phyloP scores from a whole-genome alignment of 2,888 invertebrate genomes.

The Philaethria dido region DNA sequence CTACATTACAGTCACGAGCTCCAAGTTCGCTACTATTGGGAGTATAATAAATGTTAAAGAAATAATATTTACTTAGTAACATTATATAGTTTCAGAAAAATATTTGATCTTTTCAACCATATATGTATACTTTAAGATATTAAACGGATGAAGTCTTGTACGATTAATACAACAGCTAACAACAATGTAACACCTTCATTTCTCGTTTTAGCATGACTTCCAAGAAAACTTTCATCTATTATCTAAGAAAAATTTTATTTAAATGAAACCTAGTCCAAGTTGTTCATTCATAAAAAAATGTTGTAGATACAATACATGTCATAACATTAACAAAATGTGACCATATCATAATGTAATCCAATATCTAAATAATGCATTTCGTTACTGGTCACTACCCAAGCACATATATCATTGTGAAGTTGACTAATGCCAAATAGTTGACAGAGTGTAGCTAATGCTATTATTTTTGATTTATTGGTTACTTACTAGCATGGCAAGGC shows the following conservation, averaged over 20 bases:
- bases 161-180: background rate
- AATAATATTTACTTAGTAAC: background rate
- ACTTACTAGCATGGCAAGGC: background rate
- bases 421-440: conserved; percentile 28
- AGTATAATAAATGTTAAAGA: conserved; percentile 26
- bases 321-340: background rate
- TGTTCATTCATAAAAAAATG: background rate
- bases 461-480: conserved; percentile 34
- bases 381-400: conserved; percentile 16
- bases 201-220: background rate
- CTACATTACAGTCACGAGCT: conserved; percentile 34
- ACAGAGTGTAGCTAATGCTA: conserved; percentile 26
- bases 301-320: background rate
- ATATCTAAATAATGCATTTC: conserved; percentile 21
- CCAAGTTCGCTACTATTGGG: conserved; percentile 33
- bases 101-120: background rate
- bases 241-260: too few relatives aligned
- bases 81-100: background rate
- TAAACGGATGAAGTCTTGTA: background rate
- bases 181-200: background rate
- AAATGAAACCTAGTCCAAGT: background rate
- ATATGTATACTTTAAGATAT: too few relatives aligned
- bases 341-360: conserved; percentile 9
- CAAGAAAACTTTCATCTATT: background rate
- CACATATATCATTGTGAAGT: conserved; percentile 31